These are phyloP conservation scores for Drosophila paramelanica DNA, from an alignment of 2,888 invertebrate species.

Conservation along the genomic window DNA sequence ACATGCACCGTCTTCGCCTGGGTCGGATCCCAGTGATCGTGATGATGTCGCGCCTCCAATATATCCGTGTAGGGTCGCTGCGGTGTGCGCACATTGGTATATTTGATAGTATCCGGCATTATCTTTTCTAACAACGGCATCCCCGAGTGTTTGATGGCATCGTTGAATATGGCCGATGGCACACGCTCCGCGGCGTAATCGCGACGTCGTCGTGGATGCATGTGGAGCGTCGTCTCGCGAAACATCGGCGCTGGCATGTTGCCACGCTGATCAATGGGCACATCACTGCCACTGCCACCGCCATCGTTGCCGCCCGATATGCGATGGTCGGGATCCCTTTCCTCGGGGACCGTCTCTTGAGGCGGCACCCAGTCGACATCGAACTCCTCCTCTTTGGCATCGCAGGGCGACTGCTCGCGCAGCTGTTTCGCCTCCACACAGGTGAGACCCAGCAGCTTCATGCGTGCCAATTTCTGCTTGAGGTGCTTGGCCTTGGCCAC, in stretches of 20 bases:
- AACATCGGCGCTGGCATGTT: conserved; percentile 83
- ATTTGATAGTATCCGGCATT: conserved; percentile 56
- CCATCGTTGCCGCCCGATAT: conserved; percentile 16
- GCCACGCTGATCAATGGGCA: conserved; percentile 62
- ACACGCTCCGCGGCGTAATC: conserved; percentile 73
- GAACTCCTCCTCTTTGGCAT: conserved; percentile 57
- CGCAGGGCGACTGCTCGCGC: conserved; percentile 63
- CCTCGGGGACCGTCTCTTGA: conserved; percentile 28
- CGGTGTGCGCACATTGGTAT: conserved; percentile 70
- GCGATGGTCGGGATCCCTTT: conserved; percentile 6
- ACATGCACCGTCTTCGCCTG: conserved; percentile 79
- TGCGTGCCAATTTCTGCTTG: conserved; percentile 64
- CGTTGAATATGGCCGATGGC: conserved; percentile 69
- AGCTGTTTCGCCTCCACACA: conserved; percentile 67
- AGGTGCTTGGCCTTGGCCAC: conserved; percentile 50
- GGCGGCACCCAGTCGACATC: conserved; percentile 83
- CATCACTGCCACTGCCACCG: too few species aligned
- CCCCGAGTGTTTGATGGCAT: conserved; percentile 52
- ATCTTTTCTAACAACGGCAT: conserved; percentile 74
- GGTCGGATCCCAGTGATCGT: conserved; percentile 82
- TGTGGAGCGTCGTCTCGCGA: conserved; percentile 80
- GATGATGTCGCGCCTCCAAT: conserved; percentile 83
- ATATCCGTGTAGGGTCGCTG: conserved; percentile 72
- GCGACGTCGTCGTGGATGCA: conserved; percentile 77
- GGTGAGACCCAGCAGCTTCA: conserved; percentile 74